Evolutionary conservation across 2,113 vertebrate genomes (phyloP), one percentile per base, ranked within the genome.

Genomic region (Hippolais icterina): DNA sequence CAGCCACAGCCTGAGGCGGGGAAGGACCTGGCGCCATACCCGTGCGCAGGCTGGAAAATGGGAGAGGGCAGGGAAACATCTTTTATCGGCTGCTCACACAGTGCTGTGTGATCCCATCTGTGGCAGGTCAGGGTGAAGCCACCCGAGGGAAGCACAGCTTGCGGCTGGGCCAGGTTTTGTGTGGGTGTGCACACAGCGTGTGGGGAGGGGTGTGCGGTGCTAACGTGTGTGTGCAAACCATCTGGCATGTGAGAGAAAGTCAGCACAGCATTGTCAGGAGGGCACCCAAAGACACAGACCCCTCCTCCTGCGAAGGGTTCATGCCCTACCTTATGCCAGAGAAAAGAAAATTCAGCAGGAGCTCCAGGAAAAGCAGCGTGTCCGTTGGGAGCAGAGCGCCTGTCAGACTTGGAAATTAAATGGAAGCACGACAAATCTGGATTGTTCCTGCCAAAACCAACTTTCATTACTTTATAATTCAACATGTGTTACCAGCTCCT

Each of bases 401-500:
- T 57, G 78, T 93, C 93, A 88, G 77, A 39, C 46, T 47, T 20
- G 44, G 88, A 81, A 89, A 94, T 94, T 90, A 89, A 96, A 87
- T 69, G 69, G 85, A 94, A 92, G 85, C 87, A 89, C 15, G 46
- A 90, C 83, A 88, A 95, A 93, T 90, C 86, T 82, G 80, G 93
- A 78, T 86, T 71, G 85, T 90, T 97, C 94, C 92, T 95, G 96
- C 93, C 97, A 96, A 96, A 96, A 94, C 72, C 87, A 96, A 95
- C 91, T 94, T 90, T 92, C 90, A 94, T 96, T 96, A 84, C 79
- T 97, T 96, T 97, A 75, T 94, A 95, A 97, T 97, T 97, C 94
- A 95, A 96, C 94, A 96, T 87, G 94, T 96, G 95, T 96, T 95
- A 96, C 85, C 93, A 93, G 95, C 72, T 96, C 94, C 96, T 97